Conservation (phyloP, 2,888 invertebrate genomes). For the Agrochola lota region DNA sequence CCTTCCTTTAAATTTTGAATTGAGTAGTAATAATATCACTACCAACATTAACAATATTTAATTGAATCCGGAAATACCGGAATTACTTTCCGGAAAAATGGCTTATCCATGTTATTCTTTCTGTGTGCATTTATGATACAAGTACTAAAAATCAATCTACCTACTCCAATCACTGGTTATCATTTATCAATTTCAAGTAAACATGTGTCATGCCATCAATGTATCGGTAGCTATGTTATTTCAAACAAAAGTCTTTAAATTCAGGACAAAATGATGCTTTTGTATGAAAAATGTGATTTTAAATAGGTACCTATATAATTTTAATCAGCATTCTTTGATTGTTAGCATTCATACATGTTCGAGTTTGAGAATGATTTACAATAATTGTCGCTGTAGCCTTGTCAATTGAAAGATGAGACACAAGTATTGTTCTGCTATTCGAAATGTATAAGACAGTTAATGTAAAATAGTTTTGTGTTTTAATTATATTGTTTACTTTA, state of each 20-base stretch:
- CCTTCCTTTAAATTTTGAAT: too few relatives aligned
- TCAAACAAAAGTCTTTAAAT: not conserved
- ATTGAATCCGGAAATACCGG: too few relatives aligned
- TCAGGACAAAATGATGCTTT: conserved; percentile 3
- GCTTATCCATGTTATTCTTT: too few relatives aligned
- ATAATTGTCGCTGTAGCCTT: conserved; percentile 22
- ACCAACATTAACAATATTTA: too few relatives aligned
- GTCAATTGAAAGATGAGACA: conserved; percentile 13
- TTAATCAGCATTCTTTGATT: conserved; percentile 6
- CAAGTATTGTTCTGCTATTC: conserved; percentile 28
- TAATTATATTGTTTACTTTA: conserved; percentile 37
- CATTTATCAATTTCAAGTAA: not conserved
- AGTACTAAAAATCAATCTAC: too few relatives aligned
- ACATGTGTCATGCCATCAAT: not conserved
- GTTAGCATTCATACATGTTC: not conserved
- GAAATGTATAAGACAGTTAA: conserved; percentile 49
- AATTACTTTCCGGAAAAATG: too few relatives aligned
- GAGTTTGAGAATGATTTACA: conserved; percentile 7
- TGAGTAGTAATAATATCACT: too few relatives aligned
- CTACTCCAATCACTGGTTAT: too few relatives aligned
- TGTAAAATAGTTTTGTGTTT: conserved; percentile 32
- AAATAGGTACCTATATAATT: not conserved
- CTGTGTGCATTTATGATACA: too few relatives aligned
- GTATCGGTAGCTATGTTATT: conserved; percentile 31
- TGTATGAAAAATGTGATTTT: conserved; percentile 25